Percentiles rank a stretch among this genome's conserved stretches.
Conservation (phyloP, 2,797 vertebrate genomes). For the Halcyon badia region DNA sequence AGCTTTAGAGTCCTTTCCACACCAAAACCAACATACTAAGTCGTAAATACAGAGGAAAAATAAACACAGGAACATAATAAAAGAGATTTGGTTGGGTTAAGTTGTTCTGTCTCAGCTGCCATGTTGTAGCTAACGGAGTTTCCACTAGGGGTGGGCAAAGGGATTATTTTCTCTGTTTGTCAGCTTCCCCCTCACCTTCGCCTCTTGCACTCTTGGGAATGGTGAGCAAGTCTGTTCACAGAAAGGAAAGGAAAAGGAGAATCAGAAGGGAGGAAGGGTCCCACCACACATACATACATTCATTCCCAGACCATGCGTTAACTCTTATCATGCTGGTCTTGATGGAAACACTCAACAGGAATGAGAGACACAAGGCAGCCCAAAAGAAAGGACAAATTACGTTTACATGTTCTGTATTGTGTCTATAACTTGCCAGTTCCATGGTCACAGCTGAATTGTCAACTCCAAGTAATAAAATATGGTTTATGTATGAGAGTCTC, state of each 20-base stretch:
- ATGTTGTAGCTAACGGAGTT: constrained; percentile 57
- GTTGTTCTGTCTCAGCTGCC: background rate
- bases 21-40: constrained; percentile 69
- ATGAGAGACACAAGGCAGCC: background rate
- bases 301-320: constrained; percentile 20
- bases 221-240: background rate
- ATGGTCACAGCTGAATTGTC: background rate
- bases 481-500: background rate
- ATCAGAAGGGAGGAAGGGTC: constrained; percentile 14
- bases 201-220: constrained; percentile 29
- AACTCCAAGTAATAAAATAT: constrained; percentile 39
- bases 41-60: constrained; percentile 74
- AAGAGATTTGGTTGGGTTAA: constrained; percentile 64
- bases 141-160: constrained; percentile 58
- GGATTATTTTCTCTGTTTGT: constrained; percentile 44
- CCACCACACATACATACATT: background rate
- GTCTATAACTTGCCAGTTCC: background rate
- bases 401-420: background rate
- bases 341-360: background rate
- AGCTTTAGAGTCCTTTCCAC: constrained; percentile 72
- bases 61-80: constrained; percentile 75
- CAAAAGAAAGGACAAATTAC: background rate
- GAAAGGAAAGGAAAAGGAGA: constrained; percentile 51
- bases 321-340: constrained; percentile 23
- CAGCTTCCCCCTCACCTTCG: constrained; percentile 39